phyloP scores from a whole-genome alignment of 2,113 vertebrate species.

The Eubucco bourcierii region DNA sequence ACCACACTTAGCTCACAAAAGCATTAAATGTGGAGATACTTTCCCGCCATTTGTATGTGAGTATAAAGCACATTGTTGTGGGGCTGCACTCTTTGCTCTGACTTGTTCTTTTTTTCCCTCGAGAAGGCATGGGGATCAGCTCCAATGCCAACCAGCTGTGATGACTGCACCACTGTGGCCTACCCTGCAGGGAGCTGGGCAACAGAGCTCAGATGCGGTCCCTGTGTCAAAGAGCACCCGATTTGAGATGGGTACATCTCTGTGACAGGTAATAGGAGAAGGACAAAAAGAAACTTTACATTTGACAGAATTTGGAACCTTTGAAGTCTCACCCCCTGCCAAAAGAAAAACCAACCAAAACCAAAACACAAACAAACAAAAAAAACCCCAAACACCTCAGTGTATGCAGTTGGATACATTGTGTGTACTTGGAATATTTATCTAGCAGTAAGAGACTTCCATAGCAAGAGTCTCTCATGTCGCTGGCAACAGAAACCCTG shows the following conservation, averaged over 20 bases:
- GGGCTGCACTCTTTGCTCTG: not conserved
- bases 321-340: accelerated
- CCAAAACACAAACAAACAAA: too few relatives aligned
- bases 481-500: not conserved
- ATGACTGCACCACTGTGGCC: not conserved
- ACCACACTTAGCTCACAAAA: not conserved
- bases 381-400: too few relatives aligned
- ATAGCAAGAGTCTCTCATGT: not conserved
- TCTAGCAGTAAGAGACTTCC: not conserved
- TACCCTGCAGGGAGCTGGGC: not conserved
- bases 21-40: accelerated
- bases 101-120: accelerated
- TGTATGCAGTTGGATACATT: not conserved
- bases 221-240: not conserved
- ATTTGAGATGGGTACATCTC: not conserved
- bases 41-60: accelerated
- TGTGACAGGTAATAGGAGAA: not conserved
- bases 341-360: too few relatives aligned
- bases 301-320: not conserved
- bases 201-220: not conserved
- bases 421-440: not conserved
- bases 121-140: not conserved
- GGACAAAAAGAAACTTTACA: not conserved
- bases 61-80: not conserved
- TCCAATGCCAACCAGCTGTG: not conserved